Base-by-base conservation (phyloP, 2,113 vertebrate species). In the Isurus oxyrinchus region DNA sequence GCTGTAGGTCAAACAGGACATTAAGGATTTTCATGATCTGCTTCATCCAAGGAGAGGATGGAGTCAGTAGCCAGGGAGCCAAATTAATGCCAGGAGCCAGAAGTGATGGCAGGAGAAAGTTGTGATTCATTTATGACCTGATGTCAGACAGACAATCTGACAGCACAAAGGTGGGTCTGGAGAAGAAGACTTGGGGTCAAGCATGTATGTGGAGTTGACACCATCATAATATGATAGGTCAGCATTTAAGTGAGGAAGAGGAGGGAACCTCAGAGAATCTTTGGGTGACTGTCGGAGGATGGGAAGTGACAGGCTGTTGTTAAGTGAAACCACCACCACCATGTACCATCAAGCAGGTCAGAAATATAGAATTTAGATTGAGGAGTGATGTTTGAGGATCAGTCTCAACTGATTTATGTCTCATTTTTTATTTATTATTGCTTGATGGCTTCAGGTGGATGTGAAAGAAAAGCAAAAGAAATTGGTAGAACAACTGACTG, bases 391-490 rank as follows among this genome's bases (percentile, higher is more conserved):
- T 88, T 23, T 90, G 87, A 90, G 10, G 84, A 95, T 76, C 11
- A 81, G 72, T n/a, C 27, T 94, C 88, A 96, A 44, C 27, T 93
- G 40, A 95, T 97, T 86, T 95, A 10, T 95, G 21, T 88, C 10
- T 44, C n/a, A 4, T n/a, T 55, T 95, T 63, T 25, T 11, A n/a
- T 84, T 66, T 27, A n/a, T 69, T 40, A 16, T 35, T 66, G 23
- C 81, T n/a, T 87, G 69, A 3, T 10, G 5, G 49, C 19, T 8
- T 95, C 72, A 99, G 99, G 98, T 99, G 66, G 99, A 99, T 97
- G 99, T 99, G 97, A 99, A 99, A 97, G 99, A 99, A 97, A 99
- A 99, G 97, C 99, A 99, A 98, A 99, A 99, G 97, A 99, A 99
- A 97, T 98, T 99, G 97, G 99, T 99, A 95, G 99, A 99, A 96